Evolutionary conservation across 2,888 invertebrate genomes (phyloP), one percentile per base, ranked within the genome.

Genomic region (Microctonus hyperodae): DNA sequence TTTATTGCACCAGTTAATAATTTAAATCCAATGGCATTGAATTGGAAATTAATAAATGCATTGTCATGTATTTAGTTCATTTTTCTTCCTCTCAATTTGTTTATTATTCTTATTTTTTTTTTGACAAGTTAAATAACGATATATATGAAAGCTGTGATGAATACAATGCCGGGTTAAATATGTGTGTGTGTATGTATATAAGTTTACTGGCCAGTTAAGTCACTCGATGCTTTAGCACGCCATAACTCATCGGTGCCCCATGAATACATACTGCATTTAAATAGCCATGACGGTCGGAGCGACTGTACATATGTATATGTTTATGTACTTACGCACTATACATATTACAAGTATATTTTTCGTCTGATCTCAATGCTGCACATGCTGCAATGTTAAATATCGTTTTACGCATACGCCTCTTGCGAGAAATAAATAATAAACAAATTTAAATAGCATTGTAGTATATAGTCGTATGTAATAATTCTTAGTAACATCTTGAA

Each of bases 151-250:
- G 37, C 25, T 40, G 44, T n/a, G 44, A 37, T 16, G 25, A 59
- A 59, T 59, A 44, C 44, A 37, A 59, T 37, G 37, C 59, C 16
- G 7, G 59, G n/a, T n/a, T n/a, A n/a, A n/a, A n/a, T n/a, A n/a
- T n/a, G n/a, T n/a, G n/a, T 11, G n/a, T 37, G 44, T 44, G 16
- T n/a, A 16, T 44, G 16, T 44, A n/a, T 28, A n/a, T 60, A 20
- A 37, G 53, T 60, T 65, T 64, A 53, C 59, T 40, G 51, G 73
- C 62, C 72, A 72, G 74, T 78, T 75, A 74, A 77, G 77, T 78
- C 75, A 74, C 72, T 74, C 72, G 48, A 61, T 71, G 76, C 75
- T 76, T 76, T 77, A 79, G 75, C 79, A 76, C 78, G 75, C 78
- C 74, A 78, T 79, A 80, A 79, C 73, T 80, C 78, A 79, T 77